Percentiles rank a stretch among this genome's conserved stretches.
Conservation (phyloP, 1,140 invertebrate species). For the Hypothenemus hampei region DNA sequence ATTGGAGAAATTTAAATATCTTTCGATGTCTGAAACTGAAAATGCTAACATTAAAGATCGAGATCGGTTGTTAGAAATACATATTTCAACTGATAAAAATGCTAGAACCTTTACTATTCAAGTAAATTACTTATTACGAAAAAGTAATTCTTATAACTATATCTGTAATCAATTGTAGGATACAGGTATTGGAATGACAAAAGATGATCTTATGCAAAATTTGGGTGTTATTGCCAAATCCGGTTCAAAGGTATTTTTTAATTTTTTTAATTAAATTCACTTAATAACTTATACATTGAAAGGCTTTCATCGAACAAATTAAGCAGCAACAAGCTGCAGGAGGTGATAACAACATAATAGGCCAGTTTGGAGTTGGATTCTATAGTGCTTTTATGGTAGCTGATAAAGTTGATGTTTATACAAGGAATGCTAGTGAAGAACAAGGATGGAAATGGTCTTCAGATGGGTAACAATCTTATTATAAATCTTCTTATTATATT, state of each 20-base stretch:
- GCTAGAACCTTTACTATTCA: constrained; percentile 81
- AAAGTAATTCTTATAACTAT: constrained; percentile 11
- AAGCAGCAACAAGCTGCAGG: constrained; percentile 61
- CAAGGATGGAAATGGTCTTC: constrained; percentile 80
- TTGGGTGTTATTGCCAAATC: constrained; percentile 93
- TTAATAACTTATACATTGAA: too few species aligned
- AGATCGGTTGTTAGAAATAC: constrained; percentile 75
- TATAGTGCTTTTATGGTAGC: constrained; percentile 97
- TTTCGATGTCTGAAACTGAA: constrained; percentile 52
- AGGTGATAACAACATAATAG: constrained; percentile 80
- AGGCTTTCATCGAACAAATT: constrained; percentile 82
- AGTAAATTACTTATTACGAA: constrained; percentile 47
- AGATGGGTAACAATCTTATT: too few species aligned
- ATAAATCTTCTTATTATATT: too few species aligned
- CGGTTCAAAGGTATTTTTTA: constrained; percentile 74
- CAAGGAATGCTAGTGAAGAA: constrained; percentile 56
- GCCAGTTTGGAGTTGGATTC: constrained; percentile 98
- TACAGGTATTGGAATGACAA: constrained; percentile 91
- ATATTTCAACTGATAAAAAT: constrained; percentile 84
- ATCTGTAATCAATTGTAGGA: constrained; percentile 54
- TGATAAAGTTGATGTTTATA: constrained; percentile 88
- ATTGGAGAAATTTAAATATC: constrained; percentile 83
- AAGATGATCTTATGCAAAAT: constrained; percentile 85
- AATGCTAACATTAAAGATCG: constrained; percentile 42
- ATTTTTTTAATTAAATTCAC: too few species aligned